These are phyloP conservation scores for Lagocephalus sceleratus DNA, from an alignment of 2,797 vertebrate genomes.

Conservation along the genomic window DNA sequence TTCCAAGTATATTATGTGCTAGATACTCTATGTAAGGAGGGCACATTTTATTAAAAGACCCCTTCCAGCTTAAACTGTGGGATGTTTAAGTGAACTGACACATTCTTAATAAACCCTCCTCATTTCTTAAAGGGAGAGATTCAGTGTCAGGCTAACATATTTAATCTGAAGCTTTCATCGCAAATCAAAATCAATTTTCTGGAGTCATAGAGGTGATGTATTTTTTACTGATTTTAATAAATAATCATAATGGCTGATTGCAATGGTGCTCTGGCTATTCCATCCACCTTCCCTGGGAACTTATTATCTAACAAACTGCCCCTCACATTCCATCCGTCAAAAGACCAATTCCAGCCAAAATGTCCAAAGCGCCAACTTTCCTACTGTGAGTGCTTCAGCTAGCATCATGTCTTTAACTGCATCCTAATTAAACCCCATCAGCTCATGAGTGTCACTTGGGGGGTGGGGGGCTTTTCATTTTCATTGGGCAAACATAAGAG, in stretches of 20 bases:
- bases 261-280: too few relatives aligned
- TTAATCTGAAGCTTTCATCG: too few relatives aligned
- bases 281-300: too few relatives aligned
- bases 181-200: too few relatives aligned
- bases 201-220: too few relatives aligned
- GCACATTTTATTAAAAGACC: constrained; percentile 19
- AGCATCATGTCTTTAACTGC: constrained; percentile 53
- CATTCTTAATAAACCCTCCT: not conserved
- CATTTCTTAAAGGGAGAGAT: not conserved
- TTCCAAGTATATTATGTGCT: constrained; percentile 56
- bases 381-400: constrained; percentile 31
- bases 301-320: too few relatives aligned
- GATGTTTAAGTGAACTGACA: constrained; percentile 1
- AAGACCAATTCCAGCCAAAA: constrained; percentile 38
- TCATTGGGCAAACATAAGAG: constrained; percentile 36
- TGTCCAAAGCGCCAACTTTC: constrained; percentile 31
- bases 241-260: too few relatives aligned
- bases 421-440: constrained; percentile 53
- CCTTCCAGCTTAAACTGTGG: constrained; percentile 6
- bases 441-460: constrained; percentile 31
- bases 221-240: too few relatives aligned
- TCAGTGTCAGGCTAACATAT: not conserved
- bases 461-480: constrained; percentile 43
- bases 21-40: constrained; percentile 39
- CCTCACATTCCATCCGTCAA: not conserved